These are phyloP conservation scores for Ruditapes philippinarum DNA, from an alignment of 1,140 invertebrate species.

Conservation along the genomic window DNA sequence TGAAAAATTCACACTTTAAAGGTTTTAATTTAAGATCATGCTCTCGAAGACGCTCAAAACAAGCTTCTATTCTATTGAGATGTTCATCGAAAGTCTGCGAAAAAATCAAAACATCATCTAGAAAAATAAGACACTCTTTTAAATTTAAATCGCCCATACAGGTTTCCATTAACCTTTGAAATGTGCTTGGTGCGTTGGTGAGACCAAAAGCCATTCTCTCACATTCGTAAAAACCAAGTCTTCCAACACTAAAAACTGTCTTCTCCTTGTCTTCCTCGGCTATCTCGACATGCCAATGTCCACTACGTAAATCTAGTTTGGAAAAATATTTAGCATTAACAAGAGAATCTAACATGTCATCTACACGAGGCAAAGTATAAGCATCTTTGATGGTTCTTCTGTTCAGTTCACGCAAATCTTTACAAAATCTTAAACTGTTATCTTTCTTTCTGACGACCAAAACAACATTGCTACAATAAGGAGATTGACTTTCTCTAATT, in stretches of 20 bases:
- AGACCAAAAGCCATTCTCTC: neutral
- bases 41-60: neutral
- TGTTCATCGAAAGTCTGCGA: neutral
- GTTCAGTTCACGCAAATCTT: neutral
- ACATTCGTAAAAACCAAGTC: neutral
- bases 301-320: neutral
- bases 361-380: neutral
- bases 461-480: neutral
- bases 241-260: neutral
- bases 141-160: neutral
- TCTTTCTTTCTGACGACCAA: neutral
- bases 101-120: constrained; percentile 38
- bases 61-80: neutral
- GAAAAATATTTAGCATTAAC: neutral
- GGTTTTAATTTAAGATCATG: neutral
- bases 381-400: neutral
- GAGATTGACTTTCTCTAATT: neutral
- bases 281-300: neutral
- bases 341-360: neutral
- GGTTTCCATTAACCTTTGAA: neutral
- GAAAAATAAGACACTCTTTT: neutral
- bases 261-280: neutral
- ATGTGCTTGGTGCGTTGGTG: neutral
- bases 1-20: constrained; percentile 21
- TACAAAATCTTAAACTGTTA: neutral